These are phyloP conservation scores for Platichthys flesus DNA, from an alignment of 2,113 vertebrate genomes.

Conservation along the genomic window DNA sequence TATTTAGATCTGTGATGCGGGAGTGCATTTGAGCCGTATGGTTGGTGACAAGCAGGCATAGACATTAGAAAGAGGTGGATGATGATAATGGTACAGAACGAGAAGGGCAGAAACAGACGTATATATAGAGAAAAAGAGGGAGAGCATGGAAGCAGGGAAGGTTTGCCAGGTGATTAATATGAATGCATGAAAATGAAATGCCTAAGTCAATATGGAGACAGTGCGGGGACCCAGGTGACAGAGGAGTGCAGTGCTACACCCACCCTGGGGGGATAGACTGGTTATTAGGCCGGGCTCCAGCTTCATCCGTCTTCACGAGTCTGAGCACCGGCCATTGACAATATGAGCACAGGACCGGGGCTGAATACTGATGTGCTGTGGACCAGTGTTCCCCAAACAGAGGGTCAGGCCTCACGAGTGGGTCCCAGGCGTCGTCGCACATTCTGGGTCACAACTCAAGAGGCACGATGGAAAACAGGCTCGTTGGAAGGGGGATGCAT, in stretches of 20 bases:
- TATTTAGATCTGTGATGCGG: constrained; percentile 26
- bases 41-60: constrained; percentile 1
- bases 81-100: constrained; percentile 33
- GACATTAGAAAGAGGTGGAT: constrained; percentile 3
- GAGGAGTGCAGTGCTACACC: constrained; percentile 58
- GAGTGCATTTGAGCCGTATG: not conserved
- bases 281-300: constrained; percentile 72
- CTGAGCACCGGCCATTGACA: constrained; percentile 64
- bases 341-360: constrained; percentile 51
- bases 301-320: constrained; percentile 76
- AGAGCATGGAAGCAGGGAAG: constrained; percentile 28
- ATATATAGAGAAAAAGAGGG: not conserved
- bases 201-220: constrained; percentile 69
- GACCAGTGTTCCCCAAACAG: constrained; percentile 63
- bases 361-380: constrained; percentile 76
- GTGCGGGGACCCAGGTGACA: constrained; percentile 66
- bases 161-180: constrained; percentile 62
- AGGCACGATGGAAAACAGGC: constrained; percentile 47
- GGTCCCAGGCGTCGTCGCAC: constrained; percentile 26
- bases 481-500: constrained; percentile 19
- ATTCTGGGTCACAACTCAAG: constrained; percentile 69
- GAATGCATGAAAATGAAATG: constrained; percentile 74
- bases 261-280: constrained; percentile 66
- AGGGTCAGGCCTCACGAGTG: constrained; percentile 54
- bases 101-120: constrained; percentile 11